Evolutionary conservation across 2,797 vertebrate genomes (phyloP).

Genomic region (Ataeniobius toweri): DNA sequence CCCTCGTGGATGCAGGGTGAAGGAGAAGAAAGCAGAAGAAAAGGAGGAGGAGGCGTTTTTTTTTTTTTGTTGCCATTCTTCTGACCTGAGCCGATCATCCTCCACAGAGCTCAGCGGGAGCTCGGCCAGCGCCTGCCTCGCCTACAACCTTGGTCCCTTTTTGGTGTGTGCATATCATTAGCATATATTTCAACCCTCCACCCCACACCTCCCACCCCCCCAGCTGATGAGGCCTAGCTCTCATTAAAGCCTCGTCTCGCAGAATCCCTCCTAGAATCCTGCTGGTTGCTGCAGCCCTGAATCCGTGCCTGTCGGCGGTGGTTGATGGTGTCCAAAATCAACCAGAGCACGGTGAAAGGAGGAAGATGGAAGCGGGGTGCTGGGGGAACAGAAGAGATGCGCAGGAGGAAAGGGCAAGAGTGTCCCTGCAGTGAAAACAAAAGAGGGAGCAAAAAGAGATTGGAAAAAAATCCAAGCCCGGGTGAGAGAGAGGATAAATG

Average conservation of each 20-base stretch:
- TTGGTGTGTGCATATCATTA: conserved; percentile 98
- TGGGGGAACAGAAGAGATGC: conserved; percentile 61
- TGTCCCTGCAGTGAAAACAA: conserved; percentile 86
- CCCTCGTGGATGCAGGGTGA: conserved; percentile 79
- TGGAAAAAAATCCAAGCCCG: conserved; percentile 52
- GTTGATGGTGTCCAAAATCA: conserved; percentile 78
- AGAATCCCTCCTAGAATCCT: conserved; percentile 88
- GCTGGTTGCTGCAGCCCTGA: conserved; percentile 84
- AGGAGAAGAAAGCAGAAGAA: conserved; percentile 65
- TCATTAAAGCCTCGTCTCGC: conserved; percentile 91
- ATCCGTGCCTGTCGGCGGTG: conserved; percentile 87
- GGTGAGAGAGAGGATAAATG: conserved; percentile 68
- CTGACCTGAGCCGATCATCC: conserved; percentile 94
- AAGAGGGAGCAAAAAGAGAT: conserved; percentile 72
- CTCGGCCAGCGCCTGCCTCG: conserved; percentile 77
- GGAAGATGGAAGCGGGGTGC: conserved; percentile 52
- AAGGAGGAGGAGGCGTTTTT: conserved; percentile 74
- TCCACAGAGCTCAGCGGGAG: conserved; percentile 89
- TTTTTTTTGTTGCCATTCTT: conserved; percentile 91
- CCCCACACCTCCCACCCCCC: conserved; percentile 20
- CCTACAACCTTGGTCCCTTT: conserved; percentile 63
- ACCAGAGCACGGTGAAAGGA: conserved; percentile 55
- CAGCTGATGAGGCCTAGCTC: conserved; percentile 88
- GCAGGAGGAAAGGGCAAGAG: conserved; percentile 76
- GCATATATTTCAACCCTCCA: conserved; percentile 88